Evolutionary conservation across 2,888 invertebrate species (phyloP).

Genomic region (Melieria omissa): DNA sequence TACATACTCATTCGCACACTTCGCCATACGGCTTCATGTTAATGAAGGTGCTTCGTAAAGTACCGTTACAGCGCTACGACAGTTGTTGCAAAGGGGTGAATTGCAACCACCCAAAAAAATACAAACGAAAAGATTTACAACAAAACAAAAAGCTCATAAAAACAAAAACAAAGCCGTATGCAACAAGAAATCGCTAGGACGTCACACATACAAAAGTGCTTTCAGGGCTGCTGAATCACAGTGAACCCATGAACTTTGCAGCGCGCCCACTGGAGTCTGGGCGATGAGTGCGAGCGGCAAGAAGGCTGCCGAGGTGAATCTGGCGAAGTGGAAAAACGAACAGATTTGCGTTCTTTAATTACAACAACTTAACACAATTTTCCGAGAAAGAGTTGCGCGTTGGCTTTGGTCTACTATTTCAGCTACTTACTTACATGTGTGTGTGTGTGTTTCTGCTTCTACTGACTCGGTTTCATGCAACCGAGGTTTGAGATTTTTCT

Average conservation of each 20-base stretch:
- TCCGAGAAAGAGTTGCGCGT: background rate
- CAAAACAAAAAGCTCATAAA: background rate
- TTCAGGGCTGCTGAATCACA: background rate
- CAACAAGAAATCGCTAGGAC: background rate
- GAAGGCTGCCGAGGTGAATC: no score
- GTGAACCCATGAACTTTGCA: slow-evolving; percentile 1
- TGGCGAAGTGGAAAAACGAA: no score
- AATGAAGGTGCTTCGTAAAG: background rate
- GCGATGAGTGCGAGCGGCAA: background rate
- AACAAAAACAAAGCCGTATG: background rate
- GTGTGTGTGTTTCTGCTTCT: no score
- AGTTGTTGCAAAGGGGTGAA: background rate
- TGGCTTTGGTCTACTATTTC: background rate
- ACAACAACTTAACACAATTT: slow-evolving; percentile 2
- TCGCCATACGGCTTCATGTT: background rate
- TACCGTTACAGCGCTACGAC: background rate
- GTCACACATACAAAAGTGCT: background rate
- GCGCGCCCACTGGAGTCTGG: background rate
- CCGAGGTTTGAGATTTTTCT: no score
- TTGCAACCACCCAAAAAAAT: background rate
- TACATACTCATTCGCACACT: background rate
- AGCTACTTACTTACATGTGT: background rate
- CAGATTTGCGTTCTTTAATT: background rate
- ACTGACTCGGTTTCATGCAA: no score
- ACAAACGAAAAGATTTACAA: background rate